phyloP scores from a whole-genome alignment of 2,113 vertebrate species.

The Guaruba guarouba region DNA sequence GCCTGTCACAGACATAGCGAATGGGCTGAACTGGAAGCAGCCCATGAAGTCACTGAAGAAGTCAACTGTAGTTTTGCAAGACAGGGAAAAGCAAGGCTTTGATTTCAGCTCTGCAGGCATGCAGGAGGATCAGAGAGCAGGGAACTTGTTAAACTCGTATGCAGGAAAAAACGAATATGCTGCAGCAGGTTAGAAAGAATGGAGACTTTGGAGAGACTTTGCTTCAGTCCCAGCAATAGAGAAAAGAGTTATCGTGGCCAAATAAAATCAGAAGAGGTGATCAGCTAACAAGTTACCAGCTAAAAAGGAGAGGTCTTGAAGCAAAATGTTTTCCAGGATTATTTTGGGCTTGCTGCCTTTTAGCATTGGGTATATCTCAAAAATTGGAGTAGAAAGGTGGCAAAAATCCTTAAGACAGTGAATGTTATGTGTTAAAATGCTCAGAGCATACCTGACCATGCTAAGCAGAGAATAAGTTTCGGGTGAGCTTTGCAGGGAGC shows the following conservation, averaged over 20 bases:
- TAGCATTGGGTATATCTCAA: neutral
- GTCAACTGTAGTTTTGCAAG: neutral
- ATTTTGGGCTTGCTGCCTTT: neutral
- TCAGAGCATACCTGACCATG: neutral
- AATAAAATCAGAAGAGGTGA: neutral
- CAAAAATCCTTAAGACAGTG: neutral
- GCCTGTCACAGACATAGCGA: neutral
- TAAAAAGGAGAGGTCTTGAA: neutral
- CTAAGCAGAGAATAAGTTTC: neutral
- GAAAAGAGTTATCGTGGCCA: neutral
- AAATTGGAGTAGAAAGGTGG: neutral
- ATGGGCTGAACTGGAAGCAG: neutral
- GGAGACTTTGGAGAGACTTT: neutral
- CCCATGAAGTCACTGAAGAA: neutral
- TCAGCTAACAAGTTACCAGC: neutral
- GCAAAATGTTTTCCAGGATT: neutral
- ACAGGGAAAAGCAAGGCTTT: neutral
- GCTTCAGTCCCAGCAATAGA: neutral
- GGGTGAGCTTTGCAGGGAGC: neutral
- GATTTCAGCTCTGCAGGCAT: neutral
- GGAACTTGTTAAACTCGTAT: accelerated
- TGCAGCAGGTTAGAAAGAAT: neutral
- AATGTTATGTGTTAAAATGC: neutral
- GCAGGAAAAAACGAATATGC: neutral
- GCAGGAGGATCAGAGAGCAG: neutral